Conservation (phyloP, 1,140 invertebrate species). For the Orius insidiosus region DNA sequence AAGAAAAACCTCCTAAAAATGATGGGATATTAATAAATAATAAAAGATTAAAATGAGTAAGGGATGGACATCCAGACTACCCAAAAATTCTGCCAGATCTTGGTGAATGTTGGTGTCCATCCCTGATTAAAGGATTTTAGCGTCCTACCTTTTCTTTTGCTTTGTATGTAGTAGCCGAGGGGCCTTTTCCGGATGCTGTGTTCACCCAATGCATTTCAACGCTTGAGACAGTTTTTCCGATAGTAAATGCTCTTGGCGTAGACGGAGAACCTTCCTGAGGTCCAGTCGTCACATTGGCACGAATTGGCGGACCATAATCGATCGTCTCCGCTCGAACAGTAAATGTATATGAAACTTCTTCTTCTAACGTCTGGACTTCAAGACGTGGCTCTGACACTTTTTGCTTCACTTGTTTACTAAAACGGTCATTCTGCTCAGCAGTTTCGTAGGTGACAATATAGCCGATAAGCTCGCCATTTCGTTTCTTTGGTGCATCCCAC, state of each 20-base stretch:
- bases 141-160: constrained; percentile 58
- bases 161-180: constrained; percentile 87
- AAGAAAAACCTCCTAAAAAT: constrained; percentile 21
- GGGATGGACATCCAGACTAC: background rate
- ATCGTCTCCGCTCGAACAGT: constrained; percentile 76
- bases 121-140: background rate
- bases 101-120: too few species aligned
- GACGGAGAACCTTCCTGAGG: constrained; percentile 84
- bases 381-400: constrained; percentile 67
- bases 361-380: constrained; percentile 68
- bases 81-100: too few species aligned
- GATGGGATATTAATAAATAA: constrained; percentile 3
- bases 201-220: constrained; percentile 79
- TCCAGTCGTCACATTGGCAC: constrained; percentile 76
- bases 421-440: constrained; percentile 72
- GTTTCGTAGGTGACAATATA: constrained; percentile 93
- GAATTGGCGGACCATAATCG: constrained; percentile 58
- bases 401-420: constrained; percentile 87
- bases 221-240: constrained; percentile 63
- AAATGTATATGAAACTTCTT: constrained; percentile 83
- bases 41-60: constrained; percentile 1
- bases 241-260: constrained; percentile 47
- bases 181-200: constrained; percentile 62
- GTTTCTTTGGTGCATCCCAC: constrained; percentile 77
- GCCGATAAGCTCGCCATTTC: constrained; percentile 79